Base-by-base conservation (phyloP, 2,888 invertebrate species). In the Caenorhabditis sinica region DNA sequence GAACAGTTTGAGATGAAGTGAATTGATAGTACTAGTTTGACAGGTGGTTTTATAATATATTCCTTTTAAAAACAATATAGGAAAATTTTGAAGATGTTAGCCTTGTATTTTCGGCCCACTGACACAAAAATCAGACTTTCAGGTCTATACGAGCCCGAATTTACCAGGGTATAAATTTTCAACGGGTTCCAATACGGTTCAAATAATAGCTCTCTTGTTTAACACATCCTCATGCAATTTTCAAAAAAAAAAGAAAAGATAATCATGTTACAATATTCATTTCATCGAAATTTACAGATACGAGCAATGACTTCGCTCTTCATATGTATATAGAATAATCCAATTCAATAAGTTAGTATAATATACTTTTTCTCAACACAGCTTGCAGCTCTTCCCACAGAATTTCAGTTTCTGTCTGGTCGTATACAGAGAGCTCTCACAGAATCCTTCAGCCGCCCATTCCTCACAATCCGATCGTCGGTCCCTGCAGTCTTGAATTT, bases 401-500 rank as follows among this genome's bases (percentile, higher is more conserved):
- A 90, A 88, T 65, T 88, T 88, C 68, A 88, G 74, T 43, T 90
- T 90, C 51, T 90, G 90, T 33, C 87, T 63, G 0, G 88, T 87
- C 5, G 89, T 87, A 82, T 90, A 90, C 25, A 90, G 75, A 2
- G 87, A 85, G 30, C 88, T 88, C 60, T 88, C 85, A 63, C 90
- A 90, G 83, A 90, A 90, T 8, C 90, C 90, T 73, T 90, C 87
- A 11, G 83, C 81, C 0, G 89, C 89, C 90, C 90, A 90, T 60
- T 90, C 90, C 11, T 68, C 87, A 76, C 90, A 90, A 72, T 90
- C 90, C 0, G 86, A 83, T 20, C 90, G 76, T 4, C 90, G 86
- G 68, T 90, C 89, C 23, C 88, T 81, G 56, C 90, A 90, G 58
- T 86, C 86, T 13, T 68, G 66, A 53, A 86, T 69, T 49, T 87